Conservation (phyloP, 2,113 vertebrate genomes). For the Puffinus mauretanicus region DNA sequence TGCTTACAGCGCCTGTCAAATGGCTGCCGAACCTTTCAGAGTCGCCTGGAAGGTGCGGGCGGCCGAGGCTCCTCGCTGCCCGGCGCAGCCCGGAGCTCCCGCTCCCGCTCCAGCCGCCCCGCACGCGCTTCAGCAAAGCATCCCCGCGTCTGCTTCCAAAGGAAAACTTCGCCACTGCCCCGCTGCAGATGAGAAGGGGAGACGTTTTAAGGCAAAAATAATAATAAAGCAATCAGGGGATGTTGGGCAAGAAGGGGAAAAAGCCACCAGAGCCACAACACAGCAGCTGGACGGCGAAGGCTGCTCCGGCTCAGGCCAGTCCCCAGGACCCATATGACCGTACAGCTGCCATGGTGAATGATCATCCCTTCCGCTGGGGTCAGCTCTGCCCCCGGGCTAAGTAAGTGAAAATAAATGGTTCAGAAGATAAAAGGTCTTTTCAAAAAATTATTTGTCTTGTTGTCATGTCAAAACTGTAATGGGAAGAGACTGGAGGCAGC, state of each 20-base stretch:
- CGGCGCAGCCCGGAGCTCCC: neutral
- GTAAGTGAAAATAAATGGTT: slow-evolving; percentile 78
- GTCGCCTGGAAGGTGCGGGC: neutral
- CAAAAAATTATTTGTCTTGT: slow-evolving; percentile 76
- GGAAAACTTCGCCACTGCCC: neutral
- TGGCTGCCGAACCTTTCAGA: neutral
- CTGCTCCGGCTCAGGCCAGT: neutral
- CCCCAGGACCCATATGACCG: slow-evolving; percentile 48
- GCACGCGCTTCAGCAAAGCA: neutral
- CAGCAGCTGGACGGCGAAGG: slow-evolving; percentile 28
- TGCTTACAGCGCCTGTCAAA: neutral
- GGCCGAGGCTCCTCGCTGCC: neutral
- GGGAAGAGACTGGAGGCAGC: slow-evolving; percentile 55
- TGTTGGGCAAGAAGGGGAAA: neutral
- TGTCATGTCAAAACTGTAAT: slow-evolving; percentile 63
- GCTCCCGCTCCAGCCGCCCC: neutral
- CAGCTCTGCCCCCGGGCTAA: slow-evolving; percentile 74
- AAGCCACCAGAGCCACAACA: neutral
- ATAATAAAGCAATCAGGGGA: neutral
- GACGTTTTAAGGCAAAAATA: neutral
- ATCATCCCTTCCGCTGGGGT: slow-evolving; percentile 63
- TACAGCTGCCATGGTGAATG: slow-evolving; percentile 72
- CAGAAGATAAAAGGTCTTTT: slow-evolving; percentile 75
- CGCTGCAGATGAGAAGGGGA: neutral
- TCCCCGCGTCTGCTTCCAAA: neutral